Conservation (phyloP, 2,113 vertebrate genomes). For the Dipodomys merriami region DNA sequence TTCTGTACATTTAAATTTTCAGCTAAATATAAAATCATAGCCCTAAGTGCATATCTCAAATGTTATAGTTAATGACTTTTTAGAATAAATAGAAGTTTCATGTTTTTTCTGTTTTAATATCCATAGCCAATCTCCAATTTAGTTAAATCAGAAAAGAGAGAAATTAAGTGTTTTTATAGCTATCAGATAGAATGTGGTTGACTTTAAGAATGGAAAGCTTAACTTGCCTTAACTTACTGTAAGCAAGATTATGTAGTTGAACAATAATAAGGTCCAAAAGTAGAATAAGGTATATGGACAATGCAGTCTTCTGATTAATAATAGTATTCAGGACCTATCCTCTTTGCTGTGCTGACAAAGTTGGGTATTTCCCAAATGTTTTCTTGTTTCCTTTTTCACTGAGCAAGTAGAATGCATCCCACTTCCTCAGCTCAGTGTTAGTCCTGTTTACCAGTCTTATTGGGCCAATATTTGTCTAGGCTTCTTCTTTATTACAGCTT, state of each 20-base stretch:
- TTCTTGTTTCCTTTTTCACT: background rate
- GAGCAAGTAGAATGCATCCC: background rate
- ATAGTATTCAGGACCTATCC: background rate
- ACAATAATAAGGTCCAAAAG: background rate
- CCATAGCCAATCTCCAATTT: background rate
- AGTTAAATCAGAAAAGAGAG: background rate
- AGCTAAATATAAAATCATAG: slow-evolving; percentile 43
- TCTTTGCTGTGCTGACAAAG: background rate
- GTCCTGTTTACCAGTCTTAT: background rate
- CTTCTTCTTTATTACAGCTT: background rate
- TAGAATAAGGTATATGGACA: background rate
- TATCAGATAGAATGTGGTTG: background rate
- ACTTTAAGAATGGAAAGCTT: background rate
- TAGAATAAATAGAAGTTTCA: slow-evolving; percentile 3
- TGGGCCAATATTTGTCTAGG: background rate
- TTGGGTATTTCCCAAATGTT: background rate
- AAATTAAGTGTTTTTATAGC: slow-evolving; percentile 16
- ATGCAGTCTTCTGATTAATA: background rate
- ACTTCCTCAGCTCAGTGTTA: background rate
- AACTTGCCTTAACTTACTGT: background rate
- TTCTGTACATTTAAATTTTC: no score
- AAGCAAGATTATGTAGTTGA: background rate
- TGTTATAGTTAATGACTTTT: slow-evolving; percentile 26
- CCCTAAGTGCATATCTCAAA: background rate
- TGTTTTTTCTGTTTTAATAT: background rate